Conservation (phyloP, 2,113 vertebrate species). For the Albula glossodonta region DNA sequence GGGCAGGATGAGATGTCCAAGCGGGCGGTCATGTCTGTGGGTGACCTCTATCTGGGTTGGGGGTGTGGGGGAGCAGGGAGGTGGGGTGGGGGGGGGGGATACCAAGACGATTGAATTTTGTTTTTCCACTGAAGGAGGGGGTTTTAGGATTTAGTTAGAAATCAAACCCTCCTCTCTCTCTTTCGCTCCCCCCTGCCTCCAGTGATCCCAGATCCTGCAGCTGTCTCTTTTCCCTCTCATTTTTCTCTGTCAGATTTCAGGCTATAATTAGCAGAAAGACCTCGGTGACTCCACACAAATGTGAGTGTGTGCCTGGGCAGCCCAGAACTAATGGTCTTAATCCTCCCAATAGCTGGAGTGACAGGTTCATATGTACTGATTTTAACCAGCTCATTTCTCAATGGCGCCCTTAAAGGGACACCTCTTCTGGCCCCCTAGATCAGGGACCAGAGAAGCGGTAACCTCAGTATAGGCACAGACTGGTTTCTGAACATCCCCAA, state of each 20-base stretch:
- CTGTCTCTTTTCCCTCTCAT: conserved; percentile 86
- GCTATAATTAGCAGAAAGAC: conserved; percentile 86
- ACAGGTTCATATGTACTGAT: conserved; percentile 75
- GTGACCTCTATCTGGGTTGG: conserved; percentile 46
- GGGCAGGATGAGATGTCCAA: conserved; percentile 42
- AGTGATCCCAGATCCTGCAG: conserved; percentile 64
- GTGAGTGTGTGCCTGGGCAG: conserved; percentile 62
- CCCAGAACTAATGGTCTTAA: conserved; percentile 73
- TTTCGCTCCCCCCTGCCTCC: conserved; percentile 28
- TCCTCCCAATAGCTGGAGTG: conserved; percentile 61
- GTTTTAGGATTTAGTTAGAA: conserved; percentile 72
- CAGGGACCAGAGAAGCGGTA: too few relatives aligned
- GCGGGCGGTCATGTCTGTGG: conserved; percentile 52
- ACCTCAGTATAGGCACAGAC: not conserved
- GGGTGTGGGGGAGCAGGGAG: not conserved
- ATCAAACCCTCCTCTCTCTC: conserved; percentile 62
- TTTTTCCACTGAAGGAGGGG: conserved; percentile 58
- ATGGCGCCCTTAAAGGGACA: conserved; percentile 54
- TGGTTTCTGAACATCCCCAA: not conserved
- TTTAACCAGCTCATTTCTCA: conserved; percentile 59
- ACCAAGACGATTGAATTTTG: conserved; percentile 59
- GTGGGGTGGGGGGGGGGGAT: not conserved
- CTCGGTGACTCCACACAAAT: conserved; percentile 72
- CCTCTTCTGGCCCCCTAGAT: not conserved
- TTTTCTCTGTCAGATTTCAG: conserved; percentile 90